Evolutionary conservation across 2,888 invertebrate species (phyloP), one percentile per base, ranked within the genome.

Genomic region (Furcula furcula): DNA sequence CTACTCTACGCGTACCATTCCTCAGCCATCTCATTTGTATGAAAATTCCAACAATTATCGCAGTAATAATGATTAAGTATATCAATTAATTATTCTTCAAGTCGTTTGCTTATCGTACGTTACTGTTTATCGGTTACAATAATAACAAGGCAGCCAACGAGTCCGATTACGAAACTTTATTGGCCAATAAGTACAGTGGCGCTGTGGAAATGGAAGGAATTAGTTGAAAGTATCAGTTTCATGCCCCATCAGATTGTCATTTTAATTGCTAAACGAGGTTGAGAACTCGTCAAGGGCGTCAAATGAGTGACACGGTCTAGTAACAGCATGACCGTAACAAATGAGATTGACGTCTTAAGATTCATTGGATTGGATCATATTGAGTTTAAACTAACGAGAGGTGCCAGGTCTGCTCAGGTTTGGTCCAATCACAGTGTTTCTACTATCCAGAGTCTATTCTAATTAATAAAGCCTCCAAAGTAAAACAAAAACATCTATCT

Each of bases 1-100:
- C n/a, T n/a, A n/a, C n/a, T n/a, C n/a, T n/a, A 65, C 56, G 66
- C 70, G 63, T 69, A 69, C 69, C 70, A 68, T 72, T 68, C 56
- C 52, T 55, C 51, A 53, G 39, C 56, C 46, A 38, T 44, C 46
- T 53, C 43, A 54, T 45, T 50, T 57, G 46, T 62, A 63, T 32
- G 37, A 71, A 73, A 70, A 73, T 70, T 69, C 29, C 31, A 22
- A 42, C 33, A 39, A 46, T 49, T 32, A 41, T 19, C 28, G 29
- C 25, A 20, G 11, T 33, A 29, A 30, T 38, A 14, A 13, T 13
- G n/a, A 7, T 25, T 23, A n/a, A n/a, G n/a, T n/a, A 10, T 40
- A 55, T 34, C 21, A 31, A 10, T 21, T 10, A 10, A 10, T 10
- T 1, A 10, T 10, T 4, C 10, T 4, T 1, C 2, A 10, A 4